Conservation (phyloP, 2,797 vertebrate species). For the Lateolabrax maculatus region DNA sequence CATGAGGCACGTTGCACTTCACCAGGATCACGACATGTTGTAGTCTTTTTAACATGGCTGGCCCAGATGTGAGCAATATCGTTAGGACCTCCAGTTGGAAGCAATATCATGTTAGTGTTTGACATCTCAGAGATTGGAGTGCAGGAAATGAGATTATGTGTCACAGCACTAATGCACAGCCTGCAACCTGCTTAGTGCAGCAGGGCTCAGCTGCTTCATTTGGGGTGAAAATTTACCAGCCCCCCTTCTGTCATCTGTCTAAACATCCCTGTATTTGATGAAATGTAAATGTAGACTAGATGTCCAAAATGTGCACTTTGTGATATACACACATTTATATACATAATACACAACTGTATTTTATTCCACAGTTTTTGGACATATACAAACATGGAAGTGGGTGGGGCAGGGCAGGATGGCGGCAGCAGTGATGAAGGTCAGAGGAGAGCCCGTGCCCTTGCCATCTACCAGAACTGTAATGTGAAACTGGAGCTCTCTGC, state of each 20-base stretch:
- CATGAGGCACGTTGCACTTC: constrained; percentile 39
- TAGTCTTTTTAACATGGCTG: constrained; percentile 25
- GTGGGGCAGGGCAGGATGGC: constrained; percentile 19
- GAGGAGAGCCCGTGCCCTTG: constrained; percentile 43
- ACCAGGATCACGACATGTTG: constrained; percentile 12
- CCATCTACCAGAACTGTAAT: constrained; percentile 69
- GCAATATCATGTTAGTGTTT: constrained; percentile 67
- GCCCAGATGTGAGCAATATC: constrained; percentile 28
- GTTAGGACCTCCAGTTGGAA: constrained; percentile 53
- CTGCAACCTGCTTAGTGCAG: constrained; percentile 70
- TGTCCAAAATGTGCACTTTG: background rate
- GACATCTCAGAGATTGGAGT: constrained; percentile 71
- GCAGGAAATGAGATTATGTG: constrained; percentile 85
- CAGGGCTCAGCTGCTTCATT: constrained; percentile 56
- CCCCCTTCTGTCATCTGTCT: constrained; percentile 9
- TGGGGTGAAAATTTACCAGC: constrained; percentile 21
- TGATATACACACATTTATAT: background rate
- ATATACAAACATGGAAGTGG: constrained; percentile 26
- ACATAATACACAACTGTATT: background rate
- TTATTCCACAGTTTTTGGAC: constrained; percentile 13
- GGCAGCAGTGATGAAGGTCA: constrained; percentile 70
- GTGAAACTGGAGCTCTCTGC: constrained; percentile 65
- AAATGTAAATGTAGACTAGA: background rate
- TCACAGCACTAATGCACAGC: constrained; percentile 77
- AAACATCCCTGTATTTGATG: background rate